Percentiles rank a stretch among this genome's conserved stretches.
Evolutionary conservation across 2,888 invertebrate species (phyloP).

Genomic region (Drosophila siamana): DNA sequence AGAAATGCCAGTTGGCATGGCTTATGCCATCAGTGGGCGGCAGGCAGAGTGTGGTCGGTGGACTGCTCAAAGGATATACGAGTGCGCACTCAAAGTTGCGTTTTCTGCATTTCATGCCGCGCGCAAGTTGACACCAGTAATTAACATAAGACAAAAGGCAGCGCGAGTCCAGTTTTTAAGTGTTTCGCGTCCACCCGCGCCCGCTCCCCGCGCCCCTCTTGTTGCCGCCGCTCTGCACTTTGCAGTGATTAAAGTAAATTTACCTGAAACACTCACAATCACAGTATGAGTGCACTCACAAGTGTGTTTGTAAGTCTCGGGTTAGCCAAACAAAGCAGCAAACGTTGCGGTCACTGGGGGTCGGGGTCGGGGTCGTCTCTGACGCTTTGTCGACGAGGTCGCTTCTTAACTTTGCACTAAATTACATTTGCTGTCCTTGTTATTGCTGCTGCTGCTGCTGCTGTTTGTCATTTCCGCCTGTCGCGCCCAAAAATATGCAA

Average conservation of each 20-base stretch:
- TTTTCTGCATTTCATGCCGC: slow-evolving; percentile 54
- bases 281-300: slow-evolving; percentile 29
- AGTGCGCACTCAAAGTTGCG: slow-evolving; percentile 73
- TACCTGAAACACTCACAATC: slow-evolving; percentile 64
- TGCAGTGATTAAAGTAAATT: slow-evolving; percentile 81
- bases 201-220: slow-evolving; percentile 36
- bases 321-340: slow-evolving; percentile 58
- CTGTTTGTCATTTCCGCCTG: slow-evolving; percentile 65
- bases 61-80: slow-evolving; percentile 75
- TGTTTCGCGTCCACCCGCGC: slow-evolving; percentile 22
- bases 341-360: slow-evolving; percentile 27
- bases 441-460: slow-evolving; percentile 8
- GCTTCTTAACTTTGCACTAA: slow-evolving; percentile 28
- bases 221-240: slow-evolving; percentile 69
- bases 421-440: slow-evolving; percentile 41
- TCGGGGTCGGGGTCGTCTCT: slow-evolving; percentile 12
- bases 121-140: slow-evolving; percentile 76
- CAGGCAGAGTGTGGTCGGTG: neutral
- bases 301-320: slow-evolving; percentile 63
- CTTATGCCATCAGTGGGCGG: slow-evolving; percentile 1
- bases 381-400: neutral
- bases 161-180: slow-evolving; percentile 50
- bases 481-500: slow-evolving; percentile 60
- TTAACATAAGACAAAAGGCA: slow-evolving; percentile 79
- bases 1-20: slow-evolving; percentile 40